Percentiles rank a stretch among this genome's conserved stretches.
phyloP scores from a whole-genome alignment of 2,888 invertebrate species.

The Creontiades dilutus region DNA sequence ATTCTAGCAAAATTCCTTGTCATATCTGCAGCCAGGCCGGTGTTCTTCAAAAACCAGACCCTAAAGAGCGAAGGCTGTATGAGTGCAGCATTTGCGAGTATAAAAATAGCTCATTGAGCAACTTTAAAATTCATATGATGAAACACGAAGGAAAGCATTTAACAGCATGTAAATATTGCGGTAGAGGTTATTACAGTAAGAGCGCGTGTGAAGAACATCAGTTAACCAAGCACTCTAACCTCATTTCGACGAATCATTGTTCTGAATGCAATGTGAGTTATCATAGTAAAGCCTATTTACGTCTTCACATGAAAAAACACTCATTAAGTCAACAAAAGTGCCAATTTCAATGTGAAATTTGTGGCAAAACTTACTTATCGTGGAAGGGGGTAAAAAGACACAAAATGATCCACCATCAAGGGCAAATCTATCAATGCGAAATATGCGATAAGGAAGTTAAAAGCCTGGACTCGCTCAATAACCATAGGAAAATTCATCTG shows the following conservation, averaged over 20 bases:
- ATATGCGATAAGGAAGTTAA: slow-evolving; percentile 82
- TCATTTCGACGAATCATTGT: slow-evolving; percentile 77
- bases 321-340: background rate
- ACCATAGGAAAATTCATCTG: slow-evolving; percentile 81
- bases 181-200: slow-evolving; percentile 73
- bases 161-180: slow-evolving; percentile 72
- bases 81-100: slow-evolving; percentile 72
- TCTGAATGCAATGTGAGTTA: slow-evolving; percentile 78
- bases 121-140: slow-evolving; percentile 74
- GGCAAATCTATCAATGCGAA: slow-evolving; percentile 81
- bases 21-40: slow-evolving; percentile 32
- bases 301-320: slow-evolving; percentile 72
- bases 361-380: slow-evolving; percentile 79
- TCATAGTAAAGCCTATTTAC: slow-evolving; percentile 71
- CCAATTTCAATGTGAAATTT: slow-evolving; percentile 79
- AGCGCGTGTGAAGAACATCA: slow-evolving; percentile 73
- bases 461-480: slow-evolving; percentile 80
- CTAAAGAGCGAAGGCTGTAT: slow-evolving; percentile 28
- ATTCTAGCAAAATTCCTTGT: slow-evolving; percentile 4
- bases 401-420: slow-evolving; percentile 80
- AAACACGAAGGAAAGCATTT: slow-evolving; percentile 75
- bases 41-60: background rate
- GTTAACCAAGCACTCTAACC: slow-evolving; percentile 74
- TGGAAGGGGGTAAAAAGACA: slow-evolving; percentile 78
- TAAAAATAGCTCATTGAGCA: slow-evolving; percentile 68